Conservation (phyloP, 2,113 vertebrate species). For the Ctenodactylus gundi region DNA sequence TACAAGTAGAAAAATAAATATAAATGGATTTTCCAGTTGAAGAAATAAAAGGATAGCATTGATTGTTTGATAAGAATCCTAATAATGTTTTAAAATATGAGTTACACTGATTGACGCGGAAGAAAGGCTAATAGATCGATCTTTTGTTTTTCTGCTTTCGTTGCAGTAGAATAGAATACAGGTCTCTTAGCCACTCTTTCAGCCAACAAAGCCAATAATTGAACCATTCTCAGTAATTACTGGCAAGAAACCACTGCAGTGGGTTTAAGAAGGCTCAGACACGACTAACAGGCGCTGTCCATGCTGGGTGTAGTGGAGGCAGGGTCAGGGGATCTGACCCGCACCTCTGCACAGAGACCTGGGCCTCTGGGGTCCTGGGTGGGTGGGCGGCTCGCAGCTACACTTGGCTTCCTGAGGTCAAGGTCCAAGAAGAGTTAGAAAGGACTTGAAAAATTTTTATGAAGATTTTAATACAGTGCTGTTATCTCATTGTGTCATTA, state of each 20-base stretch:
- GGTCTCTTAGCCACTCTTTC: background rate
- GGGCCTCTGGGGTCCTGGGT: rapidly evolving
- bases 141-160: conserved; percentile 23
- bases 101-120: background rate
- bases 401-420: background rate
- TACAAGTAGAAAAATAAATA: background rate
- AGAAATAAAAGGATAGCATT: background rate
- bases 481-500: background rate
- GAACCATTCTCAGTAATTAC: background rate
- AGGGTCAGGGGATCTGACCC: rapidly evolving
- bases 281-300: background rate
- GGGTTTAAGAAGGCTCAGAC: background rate
- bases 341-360: too few relatives aligned
- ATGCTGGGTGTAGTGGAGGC: rapidly evolving
- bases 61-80: background rate
- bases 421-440: background rate
- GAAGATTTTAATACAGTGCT: background rate
- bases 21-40: background rate
- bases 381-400: too few relatives aligned
- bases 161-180: background rate
- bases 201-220: background rate
- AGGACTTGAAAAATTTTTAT: background rate
- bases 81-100: background rate
- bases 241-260: background rate
- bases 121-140: background rate